Conservation (phyloP, 2,888 invertebrate species). For the Nysson spinosus region DNA sequence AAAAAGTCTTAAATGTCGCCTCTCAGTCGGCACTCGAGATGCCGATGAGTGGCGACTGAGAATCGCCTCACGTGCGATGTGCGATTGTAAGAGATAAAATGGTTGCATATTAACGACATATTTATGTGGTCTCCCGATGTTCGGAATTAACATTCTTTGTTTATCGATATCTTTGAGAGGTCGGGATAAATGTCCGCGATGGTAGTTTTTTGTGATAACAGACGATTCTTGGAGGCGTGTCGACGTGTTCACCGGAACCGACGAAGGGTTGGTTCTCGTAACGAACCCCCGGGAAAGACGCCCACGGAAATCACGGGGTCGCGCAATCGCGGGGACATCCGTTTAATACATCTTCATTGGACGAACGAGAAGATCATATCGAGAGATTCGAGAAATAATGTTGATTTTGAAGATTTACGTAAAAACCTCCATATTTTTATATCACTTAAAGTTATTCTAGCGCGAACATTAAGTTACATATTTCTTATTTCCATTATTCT, state of each 20-base stretch:
- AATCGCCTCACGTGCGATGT: too few species aligned
- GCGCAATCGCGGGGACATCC: slow-evolving; percentile 59
- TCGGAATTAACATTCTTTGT: slow-evolving; percentile 25
- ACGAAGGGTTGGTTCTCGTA: slow-evolving; percentile 58
- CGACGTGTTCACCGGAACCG: slow-evolving; percentile 61
- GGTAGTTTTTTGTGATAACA: slow-evolving; percentile 63
- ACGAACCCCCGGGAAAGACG: slow-evolving; percentile 57
- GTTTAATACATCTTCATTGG: slow-evolving; percentile 37
- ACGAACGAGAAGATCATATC: slow-evolving; percentile 19
- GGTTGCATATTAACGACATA: too few species aligned
- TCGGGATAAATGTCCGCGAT: slow-evolving; percentile 45
- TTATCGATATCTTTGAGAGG: slow-evolving; percentile 38
- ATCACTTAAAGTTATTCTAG: too few species aligned
- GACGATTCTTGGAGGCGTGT: slow-evolving; percentile 68
- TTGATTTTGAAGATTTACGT: too few species aligned
- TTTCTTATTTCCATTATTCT: too few species aligned
- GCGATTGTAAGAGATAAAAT: neutral
- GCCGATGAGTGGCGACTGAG: too few species aligned
- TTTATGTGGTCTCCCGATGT: too few species aligned
- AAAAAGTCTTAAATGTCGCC: too few species aligned
- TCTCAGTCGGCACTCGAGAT: too few species aligned
- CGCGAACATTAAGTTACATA: too few species aligned
- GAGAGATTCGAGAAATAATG: slow-evolving; percentile 26
- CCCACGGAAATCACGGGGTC: slow-evolving; percentile 61
- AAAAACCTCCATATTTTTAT: too few species aligned